Evolutionary conservation across 2,797 vertebrate species (phyloP).

Genomic region (Gymnopithys bicolor): DNA sequence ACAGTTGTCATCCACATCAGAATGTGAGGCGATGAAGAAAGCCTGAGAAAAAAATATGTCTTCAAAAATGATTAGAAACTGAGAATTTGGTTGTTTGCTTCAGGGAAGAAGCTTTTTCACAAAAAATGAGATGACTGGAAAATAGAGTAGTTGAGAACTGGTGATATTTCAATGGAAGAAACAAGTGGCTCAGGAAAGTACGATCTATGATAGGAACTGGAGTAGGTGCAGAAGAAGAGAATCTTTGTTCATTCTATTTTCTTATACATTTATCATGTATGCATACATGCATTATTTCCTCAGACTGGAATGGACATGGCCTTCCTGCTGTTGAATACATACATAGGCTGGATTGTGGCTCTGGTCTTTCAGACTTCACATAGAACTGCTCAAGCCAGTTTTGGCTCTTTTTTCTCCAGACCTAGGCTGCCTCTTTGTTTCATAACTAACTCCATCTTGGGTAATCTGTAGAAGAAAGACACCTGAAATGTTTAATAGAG

Average conservation of each 20-base stretch:
- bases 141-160: neutral
- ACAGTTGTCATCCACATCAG: neutral
- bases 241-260: neutral
- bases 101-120: neutral
- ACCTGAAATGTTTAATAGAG: neutral
- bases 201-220: neutral
- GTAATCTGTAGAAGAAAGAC: neutral
- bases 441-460: neutral
- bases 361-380: neutral
- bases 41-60: neutral
- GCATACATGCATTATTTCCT: neutral
- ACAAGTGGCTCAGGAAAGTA: neutral
- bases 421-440: neutral
- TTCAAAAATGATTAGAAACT: neutral
- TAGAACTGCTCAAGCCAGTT: neutral
- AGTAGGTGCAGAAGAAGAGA: neutral
- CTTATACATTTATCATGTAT: neutral
- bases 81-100: neutral
- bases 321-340: neutral
- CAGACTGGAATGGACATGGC: neutral
- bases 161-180: neutral
- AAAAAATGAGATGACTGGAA: neutral
- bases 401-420: neutral
- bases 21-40: neutral
- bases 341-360: neutral